Conservation (phyloP, 2,797 vertebrate species). For the Rallus crepitans region DNA sequence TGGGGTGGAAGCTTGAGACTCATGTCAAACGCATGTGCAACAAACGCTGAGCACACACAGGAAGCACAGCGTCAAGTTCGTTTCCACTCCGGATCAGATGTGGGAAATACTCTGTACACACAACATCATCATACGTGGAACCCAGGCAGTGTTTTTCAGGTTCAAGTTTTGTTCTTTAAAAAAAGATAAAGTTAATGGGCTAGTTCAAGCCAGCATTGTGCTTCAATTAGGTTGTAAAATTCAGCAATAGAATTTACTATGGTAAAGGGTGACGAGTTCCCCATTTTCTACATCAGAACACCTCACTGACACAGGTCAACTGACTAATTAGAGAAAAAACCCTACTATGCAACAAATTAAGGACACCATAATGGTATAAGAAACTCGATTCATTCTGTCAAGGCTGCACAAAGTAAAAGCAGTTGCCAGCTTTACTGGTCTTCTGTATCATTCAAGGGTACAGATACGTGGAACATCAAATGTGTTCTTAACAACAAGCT, state of each 20-base stretch:
- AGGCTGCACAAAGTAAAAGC: background rate
- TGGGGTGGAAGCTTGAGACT: background rate
- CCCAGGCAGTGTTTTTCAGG: background rate
- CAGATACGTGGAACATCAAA: background rate
- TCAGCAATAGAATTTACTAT: background rate
- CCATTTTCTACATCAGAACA: background rate
- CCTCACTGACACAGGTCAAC: background rate
- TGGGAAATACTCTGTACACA: background rate
- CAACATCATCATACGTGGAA: background rate
- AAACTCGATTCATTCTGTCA: background rate
- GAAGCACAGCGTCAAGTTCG: background rate
- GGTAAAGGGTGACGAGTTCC: background rate
- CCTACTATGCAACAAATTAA: background rate
- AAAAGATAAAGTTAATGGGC: background rate
- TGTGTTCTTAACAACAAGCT: background rate
- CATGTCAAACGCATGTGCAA: background rate
- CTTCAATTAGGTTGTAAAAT: background rate
- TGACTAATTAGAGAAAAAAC: background rate
- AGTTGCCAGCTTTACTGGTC: background rate
- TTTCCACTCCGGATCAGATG: background rate
- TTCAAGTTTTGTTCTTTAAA: background rate
- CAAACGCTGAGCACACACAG: background rate
- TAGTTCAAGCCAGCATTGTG: background rate
- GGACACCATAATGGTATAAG: background rate
- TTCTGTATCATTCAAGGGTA: background rate